Conservation (phyloP, 2,113 vertebrate species). For the Cettia cetti region DNA sequence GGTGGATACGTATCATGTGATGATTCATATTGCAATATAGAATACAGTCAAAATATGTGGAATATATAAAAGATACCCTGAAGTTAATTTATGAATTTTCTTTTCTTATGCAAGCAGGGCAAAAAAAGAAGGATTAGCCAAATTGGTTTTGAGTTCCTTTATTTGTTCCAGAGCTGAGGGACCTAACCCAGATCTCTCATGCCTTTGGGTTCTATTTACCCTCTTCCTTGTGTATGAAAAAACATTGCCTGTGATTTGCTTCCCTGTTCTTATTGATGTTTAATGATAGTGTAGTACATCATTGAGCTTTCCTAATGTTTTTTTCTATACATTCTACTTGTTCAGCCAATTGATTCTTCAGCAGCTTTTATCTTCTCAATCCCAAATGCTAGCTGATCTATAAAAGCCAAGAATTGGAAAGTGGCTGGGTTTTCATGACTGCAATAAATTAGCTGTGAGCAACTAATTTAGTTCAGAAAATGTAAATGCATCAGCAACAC, state of each 20-base stretch:
- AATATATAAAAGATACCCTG: background rate
- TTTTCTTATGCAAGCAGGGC: background rate
- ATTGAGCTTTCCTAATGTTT: background rate
- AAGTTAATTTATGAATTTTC: background rate
- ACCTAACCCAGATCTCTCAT: background rate
- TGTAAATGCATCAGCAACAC: background rate
- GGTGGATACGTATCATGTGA: background rate
- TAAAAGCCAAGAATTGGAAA: background rate
- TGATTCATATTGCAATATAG: background rate
- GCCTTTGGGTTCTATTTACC: background rate
- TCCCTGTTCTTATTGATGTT: background rate
- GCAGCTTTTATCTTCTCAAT: background rate
- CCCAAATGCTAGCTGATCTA: background rate
- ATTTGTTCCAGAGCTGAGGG: background rate
- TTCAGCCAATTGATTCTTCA: conserved; percentile 2
- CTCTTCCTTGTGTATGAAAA: background rate
- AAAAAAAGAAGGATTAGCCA: background rate
- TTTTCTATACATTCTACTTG: background rate
- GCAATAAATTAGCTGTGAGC: background rate
- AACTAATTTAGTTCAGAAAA: background rate
- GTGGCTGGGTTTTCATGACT: background rate
- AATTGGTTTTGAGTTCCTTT: background rate
- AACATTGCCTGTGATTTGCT: background rate
- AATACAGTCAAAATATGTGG: background rate
- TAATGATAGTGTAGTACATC: background rate